Base-by-base conservation (phyloP, 2,797 vertebrate species). In the Arnoldichthys spilopterus region DNA sequence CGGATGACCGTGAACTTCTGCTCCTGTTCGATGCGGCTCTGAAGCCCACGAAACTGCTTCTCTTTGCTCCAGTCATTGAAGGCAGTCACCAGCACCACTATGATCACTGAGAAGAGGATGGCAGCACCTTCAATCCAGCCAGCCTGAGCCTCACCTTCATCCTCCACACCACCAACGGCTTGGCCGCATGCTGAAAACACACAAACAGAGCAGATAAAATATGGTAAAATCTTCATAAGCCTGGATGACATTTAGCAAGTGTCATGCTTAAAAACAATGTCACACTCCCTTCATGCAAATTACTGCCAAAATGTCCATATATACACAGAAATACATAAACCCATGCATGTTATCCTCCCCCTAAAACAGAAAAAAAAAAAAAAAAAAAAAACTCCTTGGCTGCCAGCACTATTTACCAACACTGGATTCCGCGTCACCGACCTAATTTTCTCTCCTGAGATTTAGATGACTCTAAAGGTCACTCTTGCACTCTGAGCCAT, bases 31-130 rank as follows among this genome's bases (percentile, higher is more conserved):
- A 99, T 99, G 82, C 97, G 97, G 83, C 91, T 98, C 93, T 99
- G 98, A 16, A 99, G 94, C 0, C 98, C 98, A 0, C 97, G 95
- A 89, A 99, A 99, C 74, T 99, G 98, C 86, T 98, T 99, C 89
- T 99, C 97, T 78, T 99, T 99, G 89, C 97, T 98, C 98, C 97
- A 99, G 47, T 99, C 97, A 0, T 98, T 98, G 88, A 99, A 99
- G 49, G 98, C 98, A 0, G 97, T 99, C 87, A 99, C 97, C 80
- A 99, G 89, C 51, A 99, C 97, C 85, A 99, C 97, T 0, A 98
- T 97, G 86, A 96, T 94, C 80, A 99, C 97, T 0, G 97, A 99
- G 85, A 98, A 97, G 4, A 99, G 84, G 88, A 99, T 99, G 83
- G 98, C 97, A 0, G 97, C 96, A 0, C 97, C 97, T 87, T 99